phyloP scores from a whole-genome alignment of 2,797 vertebrate genomes.

The Chaunax sp. region DNA sequence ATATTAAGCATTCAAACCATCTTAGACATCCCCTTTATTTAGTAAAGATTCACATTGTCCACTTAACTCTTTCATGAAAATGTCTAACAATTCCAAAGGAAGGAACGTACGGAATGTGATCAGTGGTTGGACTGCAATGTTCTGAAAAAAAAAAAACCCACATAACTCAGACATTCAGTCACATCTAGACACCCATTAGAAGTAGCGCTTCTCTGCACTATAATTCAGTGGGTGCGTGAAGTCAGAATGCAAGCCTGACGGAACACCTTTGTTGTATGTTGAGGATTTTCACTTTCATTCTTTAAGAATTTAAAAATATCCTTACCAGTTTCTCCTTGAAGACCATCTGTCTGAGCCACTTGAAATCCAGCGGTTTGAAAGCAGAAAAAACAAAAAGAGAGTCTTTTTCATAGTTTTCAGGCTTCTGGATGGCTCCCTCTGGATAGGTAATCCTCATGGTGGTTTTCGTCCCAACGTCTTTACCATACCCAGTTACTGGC shows the following conservation, averaged over 20 bases:
- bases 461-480: constrained; percentile 96
- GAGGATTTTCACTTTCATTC: neutral
- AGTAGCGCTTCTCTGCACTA: neutral
- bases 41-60: constrained; percentile 8
- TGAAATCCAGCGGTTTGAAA: constrained; percentile 98
- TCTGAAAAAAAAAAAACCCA: constrained; percentile 20
- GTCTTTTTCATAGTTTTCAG: constrained; percentile 91
- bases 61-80: constrained; percentile 19
- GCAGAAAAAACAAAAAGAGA: constrained; percentile 97
- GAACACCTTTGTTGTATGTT: neutral
- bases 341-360: constrained; percentile 97
- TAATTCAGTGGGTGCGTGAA: neutral
- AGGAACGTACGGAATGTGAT: constrained; percentile 67
- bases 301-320: neutral
- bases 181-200: constrained; percentile 10
- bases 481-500: constrained; percentile 90
- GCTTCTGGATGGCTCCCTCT: constrained; percentile 95
- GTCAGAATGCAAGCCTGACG: neutral
- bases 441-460: constrained; percentile 98
- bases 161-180: constrained; percentile 29
- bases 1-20: constrained; percentile 35
- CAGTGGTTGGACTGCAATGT: constrained; percentile 12
- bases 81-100: constrained; percentile 31
- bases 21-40: too few relatives aligned
- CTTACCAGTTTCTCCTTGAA: constrained; percentile 96